A percentile compares a stretch with the other conserved stretches of the same genome.
phyloP scores from a whole-genome alignment of 2,797 vertebrate species.

The Pipistrellus kuhlii region DNA sequence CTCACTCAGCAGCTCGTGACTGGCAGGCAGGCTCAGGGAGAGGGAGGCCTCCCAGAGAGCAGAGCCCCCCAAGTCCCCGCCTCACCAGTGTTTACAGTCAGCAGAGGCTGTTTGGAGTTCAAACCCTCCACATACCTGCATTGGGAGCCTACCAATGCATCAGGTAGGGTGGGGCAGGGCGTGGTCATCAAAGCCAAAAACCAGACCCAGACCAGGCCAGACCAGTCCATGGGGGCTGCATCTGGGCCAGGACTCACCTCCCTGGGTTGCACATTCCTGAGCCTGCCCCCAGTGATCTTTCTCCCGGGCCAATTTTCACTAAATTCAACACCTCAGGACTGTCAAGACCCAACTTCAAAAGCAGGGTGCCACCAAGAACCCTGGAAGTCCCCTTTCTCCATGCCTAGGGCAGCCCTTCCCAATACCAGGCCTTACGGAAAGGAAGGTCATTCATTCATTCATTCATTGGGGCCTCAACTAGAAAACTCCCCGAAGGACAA shows the following conservation, averaged over 20 bases:
- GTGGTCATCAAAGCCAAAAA: constrained; percentile 59
- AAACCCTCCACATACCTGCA: constrained; percentile 66
- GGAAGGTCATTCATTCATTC: constrained; percentile 64
- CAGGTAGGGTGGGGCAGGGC: constrained; percentile 71
- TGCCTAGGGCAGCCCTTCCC: background rate
- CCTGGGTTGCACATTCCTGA: constrained; percentile 28
- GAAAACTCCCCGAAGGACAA: background rate
- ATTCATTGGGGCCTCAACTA: background rate
- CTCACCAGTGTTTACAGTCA: constrained; percentile 77
- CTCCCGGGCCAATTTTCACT: constrained; percentile 28
- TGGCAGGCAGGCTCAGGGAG: constrained; percentile 32
- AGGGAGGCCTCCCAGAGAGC: background rate
- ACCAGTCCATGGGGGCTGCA: constrained; percentile 51
- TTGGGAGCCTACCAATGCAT: background rate
- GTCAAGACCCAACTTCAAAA: constrained; percentile 23
- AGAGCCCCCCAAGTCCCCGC: background rate
- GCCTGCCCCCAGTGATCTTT: background rate
- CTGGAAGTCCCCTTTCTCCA: background rate
- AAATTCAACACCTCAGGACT: background rate
- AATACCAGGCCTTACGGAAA: background rate
- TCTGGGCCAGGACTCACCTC: background rate
- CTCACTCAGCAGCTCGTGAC: constrained; percentile 65
- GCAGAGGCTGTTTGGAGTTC: constrained; percentile 79
- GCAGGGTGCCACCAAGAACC: background rate
- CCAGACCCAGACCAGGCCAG: constrained; percentile 73